Percentiles rank a stretch among this genome's conserved stretches.
phyloP scores from a whole-genome alignment of 1,140 invertebrate genomes.

The Rhopalosiphum padi region DNA sequence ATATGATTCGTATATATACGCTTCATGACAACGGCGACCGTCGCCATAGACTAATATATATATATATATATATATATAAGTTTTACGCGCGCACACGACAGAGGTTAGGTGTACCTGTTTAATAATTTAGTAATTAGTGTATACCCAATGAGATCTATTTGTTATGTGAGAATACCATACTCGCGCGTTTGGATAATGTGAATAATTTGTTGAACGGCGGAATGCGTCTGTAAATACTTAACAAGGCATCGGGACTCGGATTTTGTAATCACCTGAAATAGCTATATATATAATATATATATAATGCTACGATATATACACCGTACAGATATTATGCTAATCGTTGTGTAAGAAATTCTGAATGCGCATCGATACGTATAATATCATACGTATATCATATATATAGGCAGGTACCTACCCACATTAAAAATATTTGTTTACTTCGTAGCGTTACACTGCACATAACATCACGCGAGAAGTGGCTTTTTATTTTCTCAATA shows the following conservation, averaged over 20 bases:
- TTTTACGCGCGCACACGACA: background rate
- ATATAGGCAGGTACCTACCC: background rate
- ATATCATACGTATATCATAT: background rate
- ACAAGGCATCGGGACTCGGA: background rate
- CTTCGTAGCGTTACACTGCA: background rate
- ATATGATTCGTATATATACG: background rate
- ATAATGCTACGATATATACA: background rate
- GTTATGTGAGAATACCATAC: background rate
- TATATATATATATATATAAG: background rate
- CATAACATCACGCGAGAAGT: background rate
- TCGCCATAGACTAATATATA: too few species aligned
- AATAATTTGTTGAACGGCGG: background rate
- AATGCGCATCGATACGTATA: background rate
- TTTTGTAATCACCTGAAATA: background rate
- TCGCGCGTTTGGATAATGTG: background rate
- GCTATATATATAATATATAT: background rate
- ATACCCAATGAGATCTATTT: background rate
- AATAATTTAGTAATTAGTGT: background rate
- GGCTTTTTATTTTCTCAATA: background rate
- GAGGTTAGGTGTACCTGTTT: background rate
- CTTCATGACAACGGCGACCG: background rate
- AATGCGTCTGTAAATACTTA: background rate
- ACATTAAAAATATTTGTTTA: constrained; percentile 13
- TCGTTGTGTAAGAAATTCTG: background rate
- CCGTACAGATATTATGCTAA: background rate